Conservation (phyloP, 1,140 invertebrate species). For the Bombus sibiricus region DNA sequence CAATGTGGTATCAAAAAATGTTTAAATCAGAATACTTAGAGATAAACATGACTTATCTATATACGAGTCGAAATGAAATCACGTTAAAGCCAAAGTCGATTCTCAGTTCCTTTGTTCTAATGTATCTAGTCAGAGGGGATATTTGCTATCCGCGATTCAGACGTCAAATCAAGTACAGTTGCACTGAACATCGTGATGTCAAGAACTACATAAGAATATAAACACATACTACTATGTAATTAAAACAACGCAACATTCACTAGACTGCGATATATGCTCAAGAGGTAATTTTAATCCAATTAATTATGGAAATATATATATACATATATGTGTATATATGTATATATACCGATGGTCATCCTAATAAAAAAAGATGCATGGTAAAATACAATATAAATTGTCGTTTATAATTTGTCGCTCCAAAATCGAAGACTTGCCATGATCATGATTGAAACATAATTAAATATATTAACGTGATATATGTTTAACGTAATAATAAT, state of each 20-base stretch:
- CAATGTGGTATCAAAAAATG: neutral
- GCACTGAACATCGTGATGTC: constrained; percentile 25
- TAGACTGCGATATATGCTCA: neutral
- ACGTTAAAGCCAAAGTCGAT: neutral
- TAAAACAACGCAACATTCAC: neutral
- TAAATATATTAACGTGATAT: too few species aligned
- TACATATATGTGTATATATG: neutral
- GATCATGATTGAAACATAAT: neutral
- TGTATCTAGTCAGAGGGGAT: constrained; percentile 1
- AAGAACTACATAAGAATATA: neutral
- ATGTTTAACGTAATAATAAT: neutral
- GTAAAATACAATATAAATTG: neutral
- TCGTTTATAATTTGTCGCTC: neutral
- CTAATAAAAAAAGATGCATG: neutral
- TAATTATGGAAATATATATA: neutral
- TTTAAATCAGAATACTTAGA: neutral
- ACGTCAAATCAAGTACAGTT: constrained; percentile 41
- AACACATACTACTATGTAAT: constrained; percentile 1
- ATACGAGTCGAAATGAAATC: neutral
- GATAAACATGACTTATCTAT: neutral
- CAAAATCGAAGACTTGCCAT: neutral
- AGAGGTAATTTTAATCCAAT: neutral
- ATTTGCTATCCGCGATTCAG: constrained; percentile 30
- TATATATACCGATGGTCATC: neutral
- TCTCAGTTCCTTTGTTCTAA: constrained; percentile 29